Evolutionary conservation across 2,797 vertebrate genomes (phyloP).

Genomic region (Nothura maculosa): DNA sequence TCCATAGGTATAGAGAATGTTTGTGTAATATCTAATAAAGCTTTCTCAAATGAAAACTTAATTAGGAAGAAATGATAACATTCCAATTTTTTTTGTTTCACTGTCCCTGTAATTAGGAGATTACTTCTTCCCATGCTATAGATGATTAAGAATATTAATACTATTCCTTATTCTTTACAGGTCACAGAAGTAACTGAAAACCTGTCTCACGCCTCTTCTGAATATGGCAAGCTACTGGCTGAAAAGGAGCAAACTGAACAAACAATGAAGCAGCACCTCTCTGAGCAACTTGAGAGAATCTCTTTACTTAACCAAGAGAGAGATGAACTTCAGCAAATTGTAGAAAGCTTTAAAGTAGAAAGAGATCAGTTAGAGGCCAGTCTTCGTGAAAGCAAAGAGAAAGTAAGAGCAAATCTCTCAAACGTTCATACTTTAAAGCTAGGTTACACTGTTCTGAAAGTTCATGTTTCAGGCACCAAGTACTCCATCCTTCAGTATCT

Average conservation of each 20-base stretch:
- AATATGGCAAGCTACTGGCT: background rate
- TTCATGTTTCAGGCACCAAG: background rate
- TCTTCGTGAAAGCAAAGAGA: slow-evolving; percentile 74
- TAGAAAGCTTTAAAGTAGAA: slow-evolving; percentile 74
- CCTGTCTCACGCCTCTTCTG: background rate
- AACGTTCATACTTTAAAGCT: background rate
- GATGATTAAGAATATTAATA: background rate
- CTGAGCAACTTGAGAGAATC: slow-evolving; percentile 61
- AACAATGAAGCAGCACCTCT: background rate
- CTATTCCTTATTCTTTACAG: background rate
- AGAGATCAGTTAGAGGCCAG: slow-evolving; percentile 74
- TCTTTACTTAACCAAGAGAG: slow-evolving; percentile 78
- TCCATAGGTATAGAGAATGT: rapidly evolving
- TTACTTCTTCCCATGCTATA: background rate
- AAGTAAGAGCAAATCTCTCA: slow-evolving; percentile 33
- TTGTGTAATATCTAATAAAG: background rate
- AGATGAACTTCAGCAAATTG: slow-evolving; percentile 79
- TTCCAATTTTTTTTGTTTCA: too few species aligned
- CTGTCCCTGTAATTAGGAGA: background rate
- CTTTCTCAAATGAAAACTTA: background rate
- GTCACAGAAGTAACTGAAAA: slow-evolving; percentile 31
- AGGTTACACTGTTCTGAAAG: background rate
- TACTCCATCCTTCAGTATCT: background rate
- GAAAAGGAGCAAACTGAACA: slow-evolving; percentile 39
- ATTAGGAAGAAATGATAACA: background rate